These are phyloP conservation scores for Megalurothrips usitatus DNA, from an alignment of 2,888 invertebrate genomes.

Conservation along the genomic window DNA sequence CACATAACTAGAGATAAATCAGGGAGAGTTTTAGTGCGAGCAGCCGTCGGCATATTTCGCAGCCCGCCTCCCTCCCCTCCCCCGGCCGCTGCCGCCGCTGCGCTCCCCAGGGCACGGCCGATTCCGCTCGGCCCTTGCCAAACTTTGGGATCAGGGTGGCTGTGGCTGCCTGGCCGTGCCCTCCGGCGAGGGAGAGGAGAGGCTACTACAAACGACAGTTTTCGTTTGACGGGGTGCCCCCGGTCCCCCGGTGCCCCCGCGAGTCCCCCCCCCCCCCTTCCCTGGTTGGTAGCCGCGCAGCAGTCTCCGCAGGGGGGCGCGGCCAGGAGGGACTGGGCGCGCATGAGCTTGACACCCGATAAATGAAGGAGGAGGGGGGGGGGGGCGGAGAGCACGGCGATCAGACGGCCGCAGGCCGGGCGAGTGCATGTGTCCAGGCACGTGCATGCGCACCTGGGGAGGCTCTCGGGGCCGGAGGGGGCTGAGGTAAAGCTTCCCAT, in stretches of 20 bases:
- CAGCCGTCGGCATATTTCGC: not conserved
- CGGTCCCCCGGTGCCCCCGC: not conserved
- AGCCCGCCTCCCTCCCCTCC: not conserved
- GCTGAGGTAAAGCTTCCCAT: no score
- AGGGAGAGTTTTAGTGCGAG: no score
- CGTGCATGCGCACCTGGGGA: no score
- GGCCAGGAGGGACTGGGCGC: not conserved
- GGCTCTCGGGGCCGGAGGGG: no score
- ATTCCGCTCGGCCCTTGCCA: not conserved
- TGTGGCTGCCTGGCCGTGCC: not conserved
- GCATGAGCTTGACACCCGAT: not conserved
- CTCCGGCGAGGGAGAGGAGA: not conserved
- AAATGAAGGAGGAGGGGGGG: not conserved
- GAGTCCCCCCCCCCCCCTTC: no score
- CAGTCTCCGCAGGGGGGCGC: not conserved
- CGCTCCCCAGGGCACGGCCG: not conserved
- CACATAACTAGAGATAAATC: no score
- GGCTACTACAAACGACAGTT: conserved; percentile 21
- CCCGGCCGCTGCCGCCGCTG: not conserved
- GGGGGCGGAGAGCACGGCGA: no score
- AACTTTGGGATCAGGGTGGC: not conserved
- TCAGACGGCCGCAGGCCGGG: no score
- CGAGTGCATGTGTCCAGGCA: no score
- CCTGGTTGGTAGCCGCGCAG: no score
- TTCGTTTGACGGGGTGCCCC: not conserved